Evolutionary conservation across 92 coral and sea anemone genomes (phyloP), one percentile per base, ranked within the genome.

Genomic region (Epizoanthus illoricatus): DNA sequence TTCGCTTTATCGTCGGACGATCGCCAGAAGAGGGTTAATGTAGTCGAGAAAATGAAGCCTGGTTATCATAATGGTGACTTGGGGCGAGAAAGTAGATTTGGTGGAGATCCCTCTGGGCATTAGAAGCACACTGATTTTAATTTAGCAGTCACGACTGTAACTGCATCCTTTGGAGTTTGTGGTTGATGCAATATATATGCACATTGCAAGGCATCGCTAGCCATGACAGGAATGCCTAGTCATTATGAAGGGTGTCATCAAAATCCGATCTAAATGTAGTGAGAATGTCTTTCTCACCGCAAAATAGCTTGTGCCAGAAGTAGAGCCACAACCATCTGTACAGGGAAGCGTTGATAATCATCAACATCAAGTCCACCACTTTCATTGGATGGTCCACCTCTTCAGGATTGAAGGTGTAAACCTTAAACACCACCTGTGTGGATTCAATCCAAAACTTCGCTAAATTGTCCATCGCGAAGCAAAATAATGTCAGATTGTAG

Each of bases 261-360:
- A 78, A 62, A 23, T 78, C 42, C 19, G 82, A 20, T 63, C 82
- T 42, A 63, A 78, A 78, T 2, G 71, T 78, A 17, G 60, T 78
- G 41, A 78, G 82, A 62, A 78, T 78, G 41, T 78, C 82, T 43
- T 78, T 78, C 9, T 63, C 71, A 33, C 82, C 82, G 20, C 82
- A 78, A 54, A 78, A 78, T 56, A 78, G 42, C 59, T 78, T 78
- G 82, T 78, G 20, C 82, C 82, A 78, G 4, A 78, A 63, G 56
- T 61, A 78, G 36, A 61, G 21, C 82, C 82, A 78, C 13, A 78
- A 15, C 12, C 61, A 78, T 13, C 59, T 58, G 33, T 78, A 78
- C 59, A 78, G 58, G 8, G 82, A 78, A 9, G 82, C 71, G 20
- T 78, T 62, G 36, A 78, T 33, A 13, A 78, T 62, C 82, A 45